phyloP scores from a whole-genome alignment of 64 coral and sea anemone species.

The Montipora foliosa region DNA sequence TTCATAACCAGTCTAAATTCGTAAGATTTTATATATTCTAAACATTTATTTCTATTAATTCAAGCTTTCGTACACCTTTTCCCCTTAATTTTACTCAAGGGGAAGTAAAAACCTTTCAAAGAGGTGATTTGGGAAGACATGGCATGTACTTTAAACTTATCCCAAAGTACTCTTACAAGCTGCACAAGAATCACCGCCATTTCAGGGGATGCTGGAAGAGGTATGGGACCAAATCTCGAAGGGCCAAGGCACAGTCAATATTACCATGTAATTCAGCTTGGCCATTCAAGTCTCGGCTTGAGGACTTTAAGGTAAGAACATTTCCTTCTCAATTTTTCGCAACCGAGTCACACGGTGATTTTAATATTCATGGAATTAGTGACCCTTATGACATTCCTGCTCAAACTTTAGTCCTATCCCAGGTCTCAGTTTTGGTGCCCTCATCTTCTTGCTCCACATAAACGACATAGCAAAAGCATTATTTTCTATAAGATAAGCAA shows the following conservation, averaged over 20 bases:
- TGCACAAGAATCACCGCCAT: constrained; percentile 69
- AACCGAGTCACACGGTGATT: too few relatives aligned
- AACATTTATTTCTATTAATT: background rate
- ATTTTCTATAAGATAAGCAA: too few relatives aligned
- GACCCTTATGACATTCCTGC: too few relatives aligned
- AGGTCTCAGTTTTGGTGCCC: too few relatives aligned
- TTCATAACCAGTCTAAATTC: too few relatives aligned
- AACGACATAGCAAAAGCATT: too few relatives aligned
- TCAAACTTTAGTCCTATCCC: too few relatives aligned
- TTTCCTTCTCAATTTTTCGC: background rate
- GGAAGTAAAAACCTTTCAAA: constrained; percentile 87
- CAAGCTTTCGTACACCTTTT: background rate
- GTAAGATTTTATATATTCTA: too few relatives aligned
- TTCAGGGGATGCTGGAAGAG: constrained; percentile 89
- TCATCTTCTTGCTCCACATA: too few relatives aligned
- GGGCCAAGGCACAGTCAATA: constrained; percentile 76
- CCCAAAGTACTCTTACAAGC: constrained; percentile 88
- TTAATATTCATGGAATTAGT: too few relatives aligned
- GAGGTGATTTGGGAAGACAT: constrained; percentile 77
- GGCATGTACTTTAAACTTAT: constrained; percentile 95
- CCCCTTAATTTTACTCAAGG: constrained; percentile 23
- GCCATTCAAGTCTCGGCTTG: constrained; percentile 83
- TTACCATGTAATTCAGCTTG: constrained; percentile 79
- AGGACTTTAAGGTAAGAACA: constrained; percentile 81
- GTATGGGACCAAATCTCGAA: constrained; percentile 66